Percentiles rank a stretch among this genome's conserved stretches.
phyloP scores from a whole-genome alignment of 2,113 vertebrate genomes.

The Chitala chitala region DNA sequence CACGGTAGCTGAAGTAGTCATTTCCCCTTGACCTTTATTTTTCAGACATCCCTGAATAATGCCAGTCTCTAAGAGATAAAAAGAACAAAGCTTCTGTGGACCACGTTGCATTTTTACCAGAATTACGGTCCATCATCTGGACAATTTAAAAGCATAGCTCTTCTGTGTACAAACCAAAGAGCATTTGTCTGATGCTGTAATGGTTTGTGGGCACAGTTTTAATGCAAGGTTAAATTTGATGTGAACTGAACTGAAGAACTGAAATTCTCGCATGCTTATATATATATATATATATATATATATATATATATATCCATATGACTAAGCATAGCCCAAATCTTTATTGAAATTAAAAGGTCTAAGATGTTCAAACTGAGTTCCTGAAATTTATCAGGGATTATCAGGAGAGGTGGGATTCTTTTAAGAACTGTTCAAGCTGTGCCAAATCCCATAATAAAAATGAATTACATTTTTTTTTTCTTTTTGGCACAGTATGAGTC shows the following conservation, averaged over 20 bases:
- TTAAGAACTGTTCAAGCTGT: background rate
- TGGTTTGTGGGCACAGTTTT: background rate
- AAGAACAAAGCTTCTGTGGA: conserved; percentile 32
- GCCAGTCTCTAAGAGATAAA: conserved; percentile 37
- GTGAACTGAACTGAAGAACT: background rate
- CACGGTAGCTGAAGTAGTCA: background rate
- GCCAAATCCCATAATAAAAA: background rate
- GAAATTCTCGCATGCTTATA: conserved; percentile 3
- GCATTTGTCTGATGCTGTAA: conserved; percentile 5
- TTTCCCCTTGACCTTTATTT: conserved; percentile 39
- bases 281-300: background rate
- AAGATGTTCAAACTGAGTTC: background rate
- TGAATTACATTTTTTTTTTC: background rate
- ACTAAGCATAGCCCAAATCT: background rate
- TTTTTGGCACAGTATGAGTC: background rate
- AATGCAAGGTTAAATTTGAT: background rate
- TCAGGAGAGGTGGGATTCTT: background rate
- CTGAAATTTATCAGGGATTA: background rate
- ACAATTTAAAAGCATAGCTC: conserved; percentile 30
- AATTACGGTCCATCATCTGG: conserved; percentile 43
- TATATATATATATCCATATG: background rate
- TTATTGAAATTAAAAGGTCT: background rate
- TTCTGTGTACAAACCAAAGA: conserved; percentile 6
- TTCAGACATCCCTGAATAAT: conserved; percentile 20
- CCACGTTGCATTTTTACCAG: conserved; percentile 38